Base-by-base conservation (phyloP, 2,113 vertebrate genomes). In the Thermophis baileyi region DNA sequence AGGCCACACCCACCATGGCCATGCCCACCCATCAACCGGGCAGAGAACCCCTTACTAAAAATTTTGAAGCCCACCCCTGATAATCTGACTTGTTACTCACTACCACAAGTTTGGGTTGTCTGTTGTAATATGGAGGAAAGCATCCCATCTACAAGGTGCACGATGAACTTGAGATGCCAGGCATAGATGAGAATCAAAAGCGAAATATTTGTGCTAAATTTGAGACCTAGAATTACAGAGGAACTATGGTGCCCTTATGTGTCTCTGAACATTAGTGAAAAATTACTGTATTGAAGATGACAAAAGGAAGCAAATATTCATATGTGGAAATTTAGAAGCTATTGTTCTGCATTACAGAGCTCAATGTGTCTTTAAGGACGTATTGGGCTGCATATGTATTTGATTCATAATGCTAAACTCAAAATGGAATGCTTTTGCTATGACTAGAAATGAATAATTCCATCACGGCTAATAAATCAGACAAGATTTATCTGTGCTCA, bases 391-490 rank as follows among this genome's bases (percentile, higher is more conserved):
- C 53, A 51, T 3, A 89, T n/a, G 20, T 93, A 89, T 47, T 81
- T 24, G 81, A 89, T 85, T 89, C 54, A 89, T 63, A 85, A 69
- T 69, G 49, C 54, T 85, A 85, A 86, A 89, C 89, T 54, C 46
- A 6, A 89, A 91, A 89, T n/a, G 35, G 81, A 86, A 91, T 25
- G 25, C n/a, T 3, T 50, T 55, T 86, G 35, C 18, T 35, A 40
- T 53, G 53, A 27, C 18, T 55, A 85, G 53, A 89, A 89, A 24
- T 69, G 27, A 44, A 60, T 63, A 89, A 89, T 91, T 89, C 63
- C 47, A 89, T 57, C 87, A 85, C 25, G 2, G 53, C 35, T 93
- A 54, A 91, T 93, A 89, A 50, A 91, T 91, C 90, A 89, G 8
- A 74, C 47, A 60, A 63, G 24, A 63, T 90, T 49, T 90, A 87